These are phyloP conservation scores for Ceryle rudis DNA, from an alignment of 2,797 vertebrate genomes.

Conservation along the genomic window DNA sequence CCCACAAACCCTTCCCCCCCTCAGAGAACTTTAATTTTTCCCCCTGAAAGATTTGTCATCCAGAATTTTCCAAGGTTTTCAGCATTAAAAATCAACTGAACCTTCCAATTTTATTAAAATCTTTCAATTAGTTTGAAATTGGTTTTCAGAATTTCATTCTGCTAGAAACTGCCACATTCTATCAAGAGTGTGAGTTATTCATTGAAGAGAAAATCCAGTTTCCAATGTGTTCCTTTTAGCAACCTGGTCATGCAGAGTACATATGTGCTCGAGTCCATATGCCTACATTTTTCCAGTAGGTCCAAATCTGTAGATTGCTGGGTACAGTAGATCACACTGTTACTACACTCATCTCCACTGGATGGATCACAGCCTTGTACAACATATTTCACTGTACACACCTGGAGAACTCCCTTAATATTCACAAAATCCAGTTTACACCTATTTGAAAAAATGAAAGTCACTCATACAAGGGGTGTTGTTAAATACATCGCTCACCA, in stretches of 20 bases:
- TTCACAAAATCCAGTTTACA: background rate
- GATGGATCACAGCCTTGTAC: background rate
- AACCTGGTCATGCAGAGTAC: background rate
- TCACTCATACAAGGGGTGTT: background rate
- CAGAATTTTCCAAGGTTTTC: background rate
- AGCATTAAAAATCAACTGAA: background rate
- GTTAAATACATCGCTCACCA: background rate
- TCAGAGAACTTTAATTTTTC: background rate
- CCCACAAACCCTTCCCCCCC: accelerated
- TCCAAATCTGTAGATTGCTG: background rate
- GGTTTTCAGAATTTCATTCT: background rate
- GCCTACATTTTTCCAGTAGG: background rate
- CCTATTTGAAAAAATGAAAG: background rate
- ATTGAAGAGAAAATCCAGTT: background rate
- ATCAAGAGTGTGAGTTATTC: background rate
- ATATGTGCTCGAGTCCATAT: background rate
- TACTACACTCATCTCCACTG: background rate
- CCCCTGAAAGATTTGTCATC: background rate
- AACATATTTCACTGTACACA: background rate
- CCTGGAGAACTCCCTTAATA: background rate
- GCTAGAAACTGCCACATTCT: background rate
- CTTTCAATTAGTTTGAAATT: background rate
- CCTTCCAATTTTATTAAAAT: background rate
- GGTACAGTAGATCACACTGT: accelerated
- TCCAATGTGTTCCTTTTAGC: background rate